phyloP scores from a whole-genome alignment of 2,113 vertebrate species.

The Glareola pratincola region DNA sequence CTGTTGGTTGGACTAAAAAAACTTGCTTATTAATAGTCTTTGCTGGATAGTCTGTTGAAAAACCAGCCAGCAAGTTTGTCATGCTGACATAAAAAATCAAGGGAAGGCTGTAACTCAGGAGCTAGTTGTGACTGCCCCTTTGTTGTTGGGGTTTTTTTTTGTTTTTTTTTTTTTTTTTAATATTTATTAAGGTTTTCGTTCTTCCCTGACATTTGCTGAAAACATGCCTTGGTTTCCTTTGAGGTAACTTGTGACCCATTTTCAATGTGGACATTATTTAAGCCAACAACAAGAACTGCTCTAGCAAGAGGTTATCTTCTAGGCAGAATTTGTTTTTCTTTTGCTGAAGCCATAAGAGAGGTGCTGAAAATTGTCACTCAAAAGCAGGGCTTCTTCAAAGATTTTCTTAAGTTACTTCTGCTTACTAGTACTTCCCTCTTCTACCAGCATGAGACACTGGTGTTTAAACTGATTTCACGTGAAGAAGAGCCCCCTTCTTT shows the following conservation, averaged over 20 bases:
- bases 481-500: neutral
- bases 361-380: neutral
- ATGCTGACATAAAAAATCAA: neutral
- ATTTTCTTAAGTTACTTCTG: neutral
- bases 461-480: neutral
- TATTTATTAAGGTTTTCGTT: neutral
- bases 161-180: neutral
- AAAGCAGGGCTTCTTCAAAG: neutral
- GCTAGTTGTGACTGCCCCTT: neutral
- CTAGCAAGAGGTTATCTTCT: neutral
- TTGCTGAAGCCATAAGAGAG: neutral
- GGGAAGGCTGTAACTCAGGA: neutral
- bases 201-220: neutral
- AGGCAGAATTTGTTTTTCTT: neutral
- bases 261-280: neutral
- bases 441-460: neutral
- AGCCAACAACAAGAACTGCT: neutral
- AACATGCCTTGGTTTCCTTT: neutral
- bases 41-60: neutral
- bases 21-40: neutral
- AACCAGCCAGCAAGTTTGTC: neutral
- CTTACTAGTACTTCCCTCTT: neutral
- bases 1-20: neutral
- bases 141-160: too few relatives aligned
- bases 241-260: neutral